phyloP scores from a whole-genome alignment of 2,797 vertebrate species.

The Lutjanus campechanus region DNA sequence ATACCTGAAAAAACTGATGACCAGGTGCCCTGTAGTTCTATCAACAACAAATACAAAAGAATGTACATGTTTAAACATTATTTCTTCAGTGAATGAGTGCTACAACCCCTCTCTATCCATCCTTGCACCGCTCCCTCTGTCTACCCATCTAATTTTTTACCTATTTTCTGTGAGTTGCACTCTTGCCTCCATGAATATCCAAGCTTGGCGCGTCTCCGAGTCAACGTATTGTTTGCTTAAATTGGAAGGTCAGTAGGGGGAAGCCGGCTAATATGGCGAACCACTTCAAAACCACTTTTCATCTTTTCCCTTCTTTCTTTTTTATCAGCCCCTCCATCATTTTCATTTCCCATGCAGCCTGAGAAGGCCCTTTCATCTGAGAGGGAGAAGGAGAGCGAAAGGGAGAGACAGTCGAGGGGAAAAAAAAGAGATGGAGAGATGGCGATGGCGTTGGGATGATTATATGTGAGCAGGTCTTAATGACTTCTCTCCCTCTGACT shows the following conservation, averaged over 20 bases:
- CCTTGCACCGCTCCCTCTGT: slow-evolving; percentile 17
- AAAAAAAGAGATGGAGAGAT: slow-evolving; percentile 62
- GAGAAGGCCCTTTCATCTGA: slow-evolving; percentile 78
- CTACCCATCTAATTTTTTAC: slow-evolving; percentile 42
- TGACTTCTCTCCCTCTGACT: slow-evolving; percentile 73
- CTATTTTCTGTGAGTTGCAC: slow-evolving; percentile 41
- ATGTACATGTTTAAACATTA: not conserved
- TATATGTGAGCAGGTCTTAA: slow-evolving; percentile 80
- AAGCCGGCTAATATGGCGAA: slow-evolving; percentile 77
- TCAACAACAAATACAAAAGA: slow-evolving; percentile 7
- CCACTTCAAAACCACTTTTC: slow-evolving; percentile 85
- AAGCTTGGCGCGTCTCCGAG: slow-evolving; percentile 46
- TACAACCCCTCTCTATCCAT: slow-evolving; percentile 6
- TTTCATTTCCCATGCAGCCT: slow-evolving; percentile 69
- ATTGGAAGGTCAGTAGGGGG: slow-evolving; percentile 74
- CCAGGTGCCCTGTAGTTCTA: not conserved
- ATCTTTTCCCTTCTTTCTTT: slow-evolving; percentile 73
- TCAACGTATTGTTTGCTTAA: slow-evolving; percentile 81
- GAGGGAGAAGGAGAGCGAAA: slow-evolving; percentile 39
- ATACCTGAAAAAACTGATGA: not conserved
- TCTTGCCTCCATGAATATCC: slow-evolving; percentile 50
- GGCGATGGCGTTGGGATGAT: slow-evolving; percentile 75
- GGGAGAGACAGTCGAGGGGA: slow-evolving; percentile 29
- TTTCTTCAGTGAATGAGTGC: slow-evolving; percentile 17
- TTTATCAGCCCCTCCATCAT: slow-evolving; percentile 77